Base-by-base conservation (phyloP, 2,797 vertebrate genomes). In the Syngnathus acus region DNA sequence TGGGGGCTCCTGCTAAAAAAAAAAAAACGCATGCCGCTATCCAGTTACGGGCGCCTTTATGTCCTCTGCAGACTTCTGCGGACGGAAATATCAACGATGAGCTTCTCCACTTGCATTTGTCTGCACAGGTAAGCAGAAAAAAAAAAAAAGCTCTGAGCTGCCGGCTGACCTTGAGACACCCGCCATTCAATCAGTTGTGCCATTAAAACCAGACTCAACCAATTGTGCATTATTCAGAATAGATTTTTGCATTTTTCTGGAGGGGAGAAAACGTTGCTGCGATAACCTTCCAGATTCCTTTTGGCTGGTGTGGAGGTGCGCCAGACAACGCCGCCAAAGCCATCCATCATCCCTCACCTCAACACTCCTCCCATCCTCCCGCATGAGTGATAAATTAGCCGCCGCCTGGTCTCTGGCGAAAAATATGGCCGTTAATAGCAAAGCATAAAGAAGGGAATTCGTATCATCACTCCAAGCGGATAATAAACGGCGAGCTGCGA, bases 51-150 rank as follows among this genome's bases (percentile, higher is more conserved):
- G 78, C 83, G 78, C 75, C 81, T 82, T 81, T 80, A 84, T 85
- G 84, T 83, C 82, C 74, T 79, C 80, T 84, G 84, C 84, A 84
- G 83, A 81, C 69, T 84, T 88, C 81, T 74, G 83, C 81, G 75
- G 77, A 74, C 84, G 81, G 84, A 89, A 86, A 89, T 79, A 84
- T 85, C 82, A 75, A 78, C 58, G 73, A 82, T 75, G 82, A 82
- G 82, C 83, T 73, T 83, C 84, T 87, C 80, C 47, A 72, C 80
- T 88, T 87, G 84, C 82, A 78, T 67, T 77, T 72, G 80, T 80
- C 85, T 90, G 88, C 89, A 86, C 87, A 89, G 88, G 88, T 89
- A 88, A 89, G 88, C 88, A 87, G 78, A 87, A 89, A 89, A 43
- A 21, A n/a, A 51, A 53, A 53, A 9, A 8, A 89, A 84, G 78